phyloP scores from a whole-genome alignment of 1,140 invertebrate species.

The Pseudomyrmex gracilis region DNA sequence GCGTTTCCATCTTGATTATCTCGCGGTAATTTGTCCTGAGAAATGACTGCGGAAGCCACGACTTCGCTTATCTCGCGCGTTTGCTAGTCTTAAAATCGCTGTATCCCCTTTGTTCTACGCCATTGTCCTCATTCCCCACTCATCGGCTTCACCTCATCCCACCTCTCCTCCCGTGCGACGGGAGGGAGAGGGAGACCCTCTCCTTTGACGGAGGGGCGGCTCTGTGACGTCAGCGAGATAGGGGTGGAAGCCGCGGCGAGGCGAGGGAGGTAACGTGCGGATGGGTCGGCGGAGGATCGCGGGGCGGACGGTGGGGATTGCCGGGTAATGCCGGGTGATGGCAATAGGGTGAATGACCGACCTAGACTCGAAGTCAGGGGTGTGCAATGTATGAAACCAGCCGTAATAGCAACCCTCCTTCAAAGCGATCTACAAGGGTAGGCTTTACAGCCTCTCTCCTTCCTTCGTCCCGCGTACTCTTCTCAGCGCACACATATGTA shows the following conservation, averaged over 20 bases:
- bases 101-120: conserved; percentile 63
- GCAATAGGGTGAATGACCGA: conserved; percentile 84
- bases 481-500: neutral
- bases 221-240: conserved; percentile 72
- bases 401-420: conserved; percentile 80
- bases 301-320: conserved; percentile 61
- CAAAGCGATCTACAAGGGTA: conserved; percentile 81
- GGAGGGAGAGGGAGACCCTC: conserved; percentile 43
- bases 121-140: conserved; percentile 58
- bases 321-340: conserved; percentile 73
- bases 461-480: conserved; percentile 36
- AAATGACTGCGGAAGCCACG: conserved; percentile 21
- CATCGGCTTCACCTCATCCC: conserved; percentile 13
- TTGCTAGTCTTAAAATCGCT: conserved; percentile 47
- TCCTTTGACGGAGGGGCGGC: conserved; percentile 44
- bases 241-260: conserved; percentile 47
- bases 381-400: conserved; percentile 82
- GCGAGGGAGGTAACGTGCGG: conserved; percentile 36
- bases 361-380: conserved; percentile 86
- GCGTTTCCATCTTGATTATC: conserved; percentile 15
- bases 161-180: conserved; percentile 19
- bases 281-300: conserved; percentile 57
- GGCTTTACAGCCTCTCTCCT: conserved; percentile 75
- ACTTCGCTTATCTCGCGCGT: conserved; percentile 23
- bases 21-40: conserved; percentile 10